phyloP scores from a whole-genome alignment of 2,888 invertebrate species.

The Priocnemis perturbator region DNA sequence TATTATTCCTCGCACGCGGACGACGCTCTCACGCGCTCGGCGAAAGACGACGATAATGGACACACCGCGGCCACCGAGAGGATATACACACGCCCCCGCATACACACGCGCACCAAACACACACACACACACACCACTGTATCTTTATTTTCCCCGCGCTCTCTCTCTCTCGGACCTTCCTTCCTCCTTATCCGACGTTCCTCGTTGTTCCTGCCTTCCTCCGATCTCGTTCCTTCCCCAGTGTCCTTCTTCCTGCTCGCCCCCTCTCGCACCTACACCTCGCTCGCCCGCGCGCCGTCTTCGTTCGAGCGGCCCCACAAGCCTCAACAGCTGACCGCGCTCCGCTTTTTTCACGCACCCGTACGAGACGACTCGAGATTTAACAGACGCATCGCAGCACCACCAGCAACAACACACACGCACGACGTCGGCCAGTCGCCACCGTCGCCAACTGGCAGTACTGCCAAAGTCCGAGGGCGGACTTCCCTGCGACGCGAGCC shows the following conservation, averaged over 20 bases:
- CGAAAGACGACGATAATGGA: background rate
- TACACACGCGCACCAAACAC: background rate
- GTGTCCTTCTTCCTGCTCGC: background rate
- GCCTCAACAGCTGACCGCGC: slow-evolving; percentile 46
- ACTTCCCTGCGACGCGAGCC: slow-evolving; percentile 33
- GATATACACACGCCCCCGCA: slow-evolving; percentile 2
- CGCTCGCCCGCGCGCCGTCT: slow-evolving; percentile 3
- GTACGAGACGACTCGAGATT: slow-evolving; percentile 41
- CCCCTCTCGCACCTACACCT: slow-evolving; percentile 8
- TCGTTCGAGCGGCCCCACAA: slow-evolving; percentile 10
- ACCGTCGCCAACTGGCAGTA: slow-evolving; percentile 55
- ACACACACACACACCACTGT: slow-evolving; percentile 9
- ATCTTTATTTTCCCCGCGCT: background rate
- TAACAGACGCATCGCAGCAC: slow-evolving; percentile 56
- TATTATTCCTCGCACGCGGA: slow-evolving; percentile 7
- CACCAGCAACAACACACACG: slow-evolving; percentile 49
- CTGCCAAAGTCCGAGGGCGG: slow-evolving; percentile 41
- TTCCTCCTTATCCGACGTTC: slow-evolving; percentile 1
- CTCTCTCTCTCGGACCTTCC: background rate
- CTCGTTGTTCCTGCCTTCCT: slow-evolving; percentile 4
- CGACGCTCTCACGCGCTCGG: slow-evolving; percentile 5
- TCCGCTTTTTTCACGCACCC: slow-evolving; percentile 33
- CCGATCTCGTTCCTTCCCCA: slow-evolving; percentile 2
- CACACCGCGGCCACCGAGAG: background rate
- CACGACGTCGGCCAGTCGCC: slow-evolving; percentile 45